A percentile compares a stretch with the other conserved stretches of the same genome.
Evolutionary conservation across 2,113 vertebrate genomes (phyloP).

Genomic region (Bungarus multicinctus): DNA sequence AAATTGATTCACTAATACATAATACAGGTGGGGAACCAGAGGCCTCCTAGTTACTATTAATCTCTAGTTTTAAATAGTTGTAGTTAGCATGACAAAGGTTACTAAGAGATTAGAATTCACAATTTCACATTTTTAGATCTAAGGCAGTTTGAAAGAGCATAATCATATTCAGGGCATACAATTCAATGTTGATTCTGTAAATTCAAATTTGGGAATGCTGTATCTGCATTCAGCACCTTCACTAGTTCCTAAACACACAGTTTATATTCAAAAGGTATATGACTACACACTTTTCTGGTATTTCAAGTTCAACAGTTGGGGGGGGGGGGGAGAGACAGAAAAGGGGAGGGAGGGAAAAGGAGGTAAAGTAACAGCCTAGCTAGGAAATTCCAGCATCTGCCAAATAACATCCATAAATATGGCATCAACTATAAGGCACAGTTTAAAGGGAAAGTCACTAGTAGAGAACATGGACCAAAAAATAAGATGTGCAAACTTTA

Average conservation of each 20-base stretch:
- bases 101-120: neutral
- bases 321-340: neutral
- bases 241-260: neutral
- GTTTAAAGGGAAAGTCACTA: neutral
- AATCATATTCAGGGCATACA: neutral
- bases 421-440: neutral
- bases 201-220: neutral
- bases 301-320: constrained; percentile 58
- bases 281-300: constrained; percentile 58
- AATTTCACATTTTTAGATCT: neutral
- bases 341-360: no score
- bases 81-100: neutral
- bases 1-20: neutral
- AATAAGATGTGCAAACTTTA: neutral
- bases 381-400: constrained; percentile 10
- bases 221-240: neutral
- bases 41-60: neutral
- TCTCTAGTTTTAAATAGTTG: neutral
- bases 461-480: neutral
- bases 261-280: neutral
- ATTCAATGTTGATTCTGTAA: neutral
- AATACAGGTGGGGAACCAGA: neutral
- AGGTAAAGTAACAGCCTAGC: neutral
- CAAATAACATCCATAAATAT: rapidly evolving
- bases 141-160: neutral